These are phyloP conservation scores for Heterodera schachtii DNA, from an alignment of 1,140 invertebrate species.

Conservation along the genomic window DNA sequence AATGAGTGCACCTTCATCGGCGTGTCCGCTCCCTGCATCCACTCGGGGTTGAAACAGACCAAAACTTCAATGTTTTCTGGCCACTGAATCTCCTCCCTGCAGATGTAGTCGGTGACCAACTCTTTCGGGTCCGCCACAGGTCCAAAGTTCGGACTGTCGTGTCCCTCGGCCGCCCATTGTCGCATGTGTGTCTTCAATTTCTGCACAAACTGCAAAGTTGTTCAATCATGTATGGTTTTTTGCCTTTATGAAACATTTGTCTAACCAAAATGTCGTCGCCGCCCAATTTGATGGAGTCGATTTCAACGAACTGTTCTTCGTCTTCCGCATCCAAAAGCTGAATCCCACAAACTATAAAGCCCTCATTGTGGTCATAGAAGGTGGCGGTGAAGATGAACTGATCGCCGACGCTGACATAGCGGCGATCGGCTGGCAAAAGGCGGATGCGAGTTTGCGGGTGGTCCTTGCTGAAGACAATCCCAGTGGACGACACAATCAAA, in stretches of 20 bases:
- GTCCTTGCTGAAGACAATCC: not conserved
- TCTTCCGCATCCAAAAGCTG: not conserved
- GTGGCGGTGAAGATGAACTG: not conserved
- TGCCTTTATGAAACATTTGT: too few relatives aligned
- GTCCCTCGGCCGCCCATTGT: not conserved
- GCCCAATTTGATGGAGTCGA: not conserved
- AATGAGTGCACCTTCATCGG: not conserved
- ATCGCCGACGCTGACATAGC: not conserved
- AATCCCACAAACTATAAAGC: not conserved
- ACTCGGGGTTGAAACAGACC: not conserved
- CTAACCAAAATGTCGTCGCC: not conserved
- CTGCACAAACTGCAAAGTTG: not conserved
- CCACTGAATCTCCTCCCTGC: not conserved
- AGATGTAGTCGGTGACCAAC: not conserved
- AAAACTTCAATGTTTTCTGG: not conserved
- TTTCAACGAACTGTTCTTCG: not conserved
- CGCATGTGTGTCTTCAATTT: not conserved
- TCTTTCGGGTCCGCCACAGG: not conserved
- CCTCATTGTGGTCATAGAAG: not conserved
- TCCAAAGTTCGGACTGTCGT: not conserved
- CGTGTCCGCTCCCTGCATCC: not conserved
- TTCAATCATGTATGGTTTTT: too few relatives aligned
- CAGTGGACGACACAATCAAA: not conserved
- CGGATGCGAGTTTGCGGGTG: not conserved
- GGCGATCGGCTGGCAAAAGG: not conserved